Evolutionary conservation across 2,797 vertebrate species (phyloP), one percentile per base, ranked within the genome.

Genomic region (Sarcoramphus papa): DNA sequence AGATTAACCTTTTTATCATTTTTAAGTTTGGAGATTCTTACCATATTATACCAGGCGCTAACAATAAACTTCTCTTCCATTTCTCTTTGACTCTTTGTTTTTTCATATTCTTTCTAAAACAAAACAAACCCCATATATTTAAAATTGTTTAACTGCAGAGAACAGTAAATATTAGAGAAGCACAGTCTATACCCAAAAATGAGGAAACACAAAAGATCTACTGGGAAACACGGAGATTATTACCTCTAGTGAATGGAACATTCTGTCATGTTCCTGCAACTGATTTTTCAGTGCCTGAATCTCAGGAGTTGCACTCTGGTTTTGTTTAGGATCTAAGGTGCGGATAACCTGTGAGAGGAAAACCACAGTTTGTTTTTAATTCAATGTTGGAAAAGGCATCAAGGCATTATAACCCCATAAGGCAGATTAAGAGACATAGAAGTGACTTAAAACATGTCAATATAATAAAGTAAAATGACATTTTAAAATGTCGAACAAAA

Each of bases 11-110:
- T 64, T n/a, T 37, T 27, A 59, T 23, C 56, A 16, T 51, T 72
- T 72, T 53, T 53, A 83, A 30, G 40, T 83, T 76, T 74, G 13
- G 87, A 70, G 41, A 56, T 82, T 95, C 98, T 98, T 98, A 99
- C 99, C 99, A 99, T 99, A 95, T 99, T 99, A 97, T 99, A 99
- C 99, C 99, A 99, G 88, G 99, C 99, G 74, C 99, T 99, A 57
- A 99, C 99, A 64, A 99, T 99, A 48, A 99, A 98, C 78, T 99
- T 99, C 98, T 99, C 99, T 92, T 99, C 99, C 88, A 99, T 99
- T 87, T 99, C 99, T 98, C 99, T 98, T 97, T 99, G 99, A 95
- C 89, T 98, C 97, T 99, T 99, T 12, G 99, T 98, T 98, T 99
- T 99, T 97, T 99, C 99, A 97, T 98, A 99, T 95, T 99, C 99